These are phyloP conservation scores for Thalassophryne amazonica DNA, from an alignment of 2,797 vertebrate genomes.

Conservation along the genomic window DNA sequence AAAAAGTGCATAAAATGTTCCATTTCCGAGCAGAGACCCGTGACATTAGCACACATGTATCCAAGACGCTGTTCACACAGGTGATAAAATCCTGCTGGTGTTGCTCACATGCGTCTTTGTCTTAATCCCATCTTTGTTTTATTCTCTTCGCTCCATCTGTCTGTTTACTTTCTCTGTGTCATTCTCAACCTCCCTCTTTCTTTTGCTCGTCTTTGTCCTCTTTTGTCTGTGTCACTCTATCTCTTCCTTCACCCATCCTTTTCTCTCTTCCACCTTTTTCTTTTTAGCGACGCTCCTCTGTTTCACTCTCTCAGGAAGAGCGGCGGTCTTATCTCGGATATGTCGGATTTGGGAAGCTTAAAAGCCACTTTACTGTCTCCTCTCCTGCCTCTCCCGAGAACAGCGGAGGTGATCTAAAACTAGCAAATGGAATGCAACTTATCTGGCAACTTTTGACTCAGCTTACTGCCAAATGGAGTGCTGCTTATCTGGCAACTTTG, in stretches of 20 bases:
- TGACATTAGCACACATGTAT: constrained; percentile 42
- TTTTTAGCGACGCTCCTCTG: constrained; percentile 37
- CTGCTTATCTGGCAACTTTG: constrained; percentile 28
- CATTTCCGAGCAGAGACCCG: constrained; percentile 33
- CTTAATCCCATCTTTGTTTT: constrained; percentile 20
- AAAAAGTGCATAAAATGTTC: constrained; percentile 20
- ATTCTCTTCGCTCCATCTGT: constrained; percentile 12
- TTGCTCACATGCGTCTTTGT: constrained; percentile 37
- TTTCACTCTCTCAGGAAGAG: constrained; percentile 57
- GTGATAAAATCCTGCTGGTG: constrained; percentile 61
- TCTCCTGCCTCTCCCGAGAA: constrained; percentile 47
- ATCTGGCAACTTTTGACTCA: too few relatives aligned
- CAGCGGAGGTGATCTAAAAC: constrained; percentile 32
- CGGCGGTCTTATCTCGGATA: constrained; percentile 71
- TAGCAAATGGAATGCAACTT: constrained; percentile 39
- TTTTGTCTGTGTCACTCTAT: constrained; percentile 18
- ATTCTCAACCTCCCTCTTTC: background rate
- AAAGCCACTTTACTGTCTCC: constrained; percentile 69
- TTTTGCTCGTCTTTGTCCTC: constrained; percentile 11
- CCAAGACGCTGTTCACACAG: constrained; percentile 58
- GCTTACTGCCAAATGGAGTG: constrained; percentile 47
- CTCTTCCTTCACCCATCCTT: constrained; percentile 26
- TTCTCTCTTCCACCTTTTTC: constrained; percentile 48
- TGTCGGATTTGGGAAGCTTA: constrained; percentile 72
- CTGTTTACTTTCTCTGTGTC: background rate